These are phyloP conservation scores for Petrocephalus microphthalmus DNA, from an alignment of 2,113 vertebrate species.

Conservation along the genomic window DNA sequence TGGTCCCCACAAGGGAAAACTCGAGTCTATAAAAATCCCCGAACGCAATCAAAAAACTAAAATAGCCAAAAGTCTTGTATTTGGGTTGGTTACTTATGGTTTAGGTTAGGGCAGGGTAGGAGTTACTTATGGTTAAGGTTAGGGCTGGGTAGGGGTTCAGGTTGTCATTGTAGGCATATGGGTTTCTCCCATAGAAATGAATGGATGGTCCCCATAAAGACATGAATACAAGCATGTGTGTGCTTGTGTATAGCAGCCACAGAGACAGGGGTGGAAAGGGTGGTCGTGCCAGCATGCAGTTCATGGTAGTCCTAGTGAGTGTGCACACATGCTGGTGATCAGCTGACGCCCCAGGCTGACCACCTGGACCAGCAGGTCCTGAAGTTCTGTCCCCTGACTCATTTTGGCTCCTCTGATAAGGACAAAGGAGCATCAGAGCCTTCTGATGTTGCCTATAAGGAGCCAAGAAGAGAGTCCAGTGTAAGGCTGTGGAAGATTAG, in stretches of 20 bases:
- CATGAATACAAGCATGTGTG: background rate
- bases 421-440: constrained; percentile 47
- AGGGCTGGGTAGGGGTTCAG: background rate
- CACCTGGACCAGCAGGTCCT: background rate
- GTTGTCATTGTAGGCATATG: background rate
- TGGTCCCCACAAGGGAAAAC: background rate
- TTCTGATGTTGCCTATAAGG: constrained; percentile 55
- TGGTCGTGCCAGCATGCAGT: background rate
- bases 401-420: constrained; percentile 57
- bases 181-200: background rate
- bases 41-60: background rate
- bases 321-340: background rate
- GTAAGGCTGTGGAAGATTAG: background rate
- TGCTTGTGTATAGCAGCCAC: constrained; percentile 19
- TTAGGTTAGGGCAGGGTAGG: background rate
- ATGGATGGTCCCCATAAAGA: background rate
- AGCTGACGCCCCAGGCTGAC: background rate
- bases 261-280: background rate
- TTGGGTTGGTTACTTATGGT: background rate
- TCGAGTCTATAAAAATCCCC: no score
- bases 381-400: constrained; percentile 26
- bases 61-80: background rate
- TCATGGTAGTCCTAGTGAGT: background rate
- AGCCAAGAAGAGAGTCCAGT: background rate
- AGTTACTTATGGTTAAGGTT: background rate